Conservation (phyloP, 2,797 vertebrate species). For the Pristis pectinata region DNA sequence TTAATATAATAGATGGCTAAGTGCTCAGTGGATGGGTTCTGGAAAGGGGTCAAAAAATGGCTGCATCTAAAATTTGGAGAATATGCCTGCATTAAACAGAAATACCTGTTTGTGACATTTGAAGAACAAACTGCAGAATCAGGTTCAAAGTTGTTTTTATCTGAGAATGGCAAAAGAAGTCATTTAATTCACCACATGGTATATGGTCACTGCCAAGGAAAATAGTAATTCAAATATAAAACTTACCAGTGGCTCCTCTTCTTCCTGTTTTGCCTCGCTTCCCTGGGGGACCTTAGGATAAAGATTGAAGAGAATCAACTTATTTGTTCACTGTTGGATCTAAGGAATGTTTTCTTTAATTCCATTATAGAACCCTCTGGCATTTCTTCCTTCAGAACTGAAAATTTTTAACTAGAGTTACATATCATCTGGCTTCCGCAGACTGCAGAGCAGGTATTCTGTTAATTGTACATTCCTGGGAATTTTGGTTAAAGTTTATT, state of each 20-base stretch:
- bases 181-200: not conserved
- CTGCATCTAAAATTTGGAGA: not conserved
- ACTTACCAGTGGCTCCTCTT: constrained; percentile 80
- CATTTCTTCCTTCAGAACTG: not conserved
- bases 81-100: not conserved
- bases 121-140: not conserved
- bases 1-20: not conserved
- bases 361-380: too few species aligned
- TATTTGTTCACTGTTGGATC: not conserved
- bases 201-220: not conserved
- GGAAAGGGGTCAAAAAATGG: not conserved
- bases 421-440: not conserved
- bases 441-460: not conserved
- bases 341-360: not conserved
- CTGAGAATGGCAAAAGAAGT: not conserved
- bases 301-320: constrained; percentile 46
- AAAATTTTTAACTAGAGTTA: not conserved
- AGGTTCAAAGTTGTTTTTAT: not conserved
- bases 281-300: constrained; percentile 78
- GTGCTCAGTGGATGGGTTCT: not conserved
- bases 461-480: not conserved
- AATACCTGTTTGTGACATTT: not conserved
- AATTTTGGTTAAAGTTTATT: not conserved
- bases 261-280: constrained; percentile 74
- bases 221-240: not conserved